A percentile compares a stretch with the other conserved stretches of the same genome.
These are phyloP conservation scores for Phocides pigmalion DNA, from an alignment of 1,140 invertebrate species.

Conservation along the genomic window DNA sequence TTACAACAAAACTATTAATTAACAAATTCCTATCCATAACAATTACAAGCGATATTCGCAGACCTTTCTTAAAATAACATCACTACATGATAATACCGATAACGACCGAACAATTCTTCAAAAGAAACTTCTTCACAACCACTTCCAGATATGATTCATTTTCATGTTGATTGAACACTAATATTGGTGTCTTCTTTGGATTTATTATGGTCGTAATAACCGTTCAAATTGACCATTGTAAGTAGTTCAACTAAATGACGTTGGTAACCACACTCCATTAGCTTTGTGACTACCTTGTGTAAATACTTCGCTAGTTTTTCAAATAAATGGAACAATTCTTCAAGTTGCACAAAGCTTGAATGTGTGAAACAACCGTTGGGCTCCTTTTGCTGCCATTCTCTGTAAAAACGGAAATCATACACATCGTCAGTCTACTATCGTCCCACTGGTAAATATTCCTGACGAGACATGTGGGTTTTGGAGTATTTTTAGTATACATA, in stretches of 20 bases:
- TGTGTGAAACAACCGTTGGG: conserved; percentile 67
- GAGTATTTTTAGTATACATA: no score
- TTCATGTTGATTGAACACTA: conserved; percentile 43
- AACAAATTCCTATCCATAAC: conserved; percentile 8
- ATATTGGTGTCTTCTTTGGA: conserved; percentile 52
- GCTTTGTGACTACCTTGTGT: conserved; percentile 72
- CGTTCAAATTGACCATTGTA: conserved; percentile 78
- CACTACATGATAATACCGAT: background rate
- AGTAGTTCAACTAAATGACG: conserved; percentile 75
- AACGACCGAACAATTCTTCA: background rate
- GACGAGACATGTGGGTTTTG: no score
- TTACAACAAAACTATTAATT: background rate
- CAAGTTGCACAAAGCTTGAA: conserved; percentile 64
- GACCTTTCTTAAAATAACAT: background rate
- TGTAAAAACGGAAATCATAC: conserved; percentile 45
- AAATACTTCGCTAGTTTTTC: conserved; percentile 77
- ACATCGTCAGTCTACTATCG: no score
- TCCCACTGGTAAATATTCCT: no score
- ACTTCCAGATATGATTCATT: background rate
- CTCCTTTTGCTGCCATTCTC: conserved; percentile 78
- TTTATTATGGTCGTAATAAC: conserved; percentile 71
- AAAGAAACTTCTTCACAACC: background rate
- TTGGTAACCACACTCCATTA: conserved; percentile 81
- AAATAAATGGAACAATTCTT: conserved; percentile 75
- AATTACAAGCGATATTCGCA: background rate